Conservation (phyloP, 2,113 vertebrate species). For the Seriola rivoliana region DNA sequence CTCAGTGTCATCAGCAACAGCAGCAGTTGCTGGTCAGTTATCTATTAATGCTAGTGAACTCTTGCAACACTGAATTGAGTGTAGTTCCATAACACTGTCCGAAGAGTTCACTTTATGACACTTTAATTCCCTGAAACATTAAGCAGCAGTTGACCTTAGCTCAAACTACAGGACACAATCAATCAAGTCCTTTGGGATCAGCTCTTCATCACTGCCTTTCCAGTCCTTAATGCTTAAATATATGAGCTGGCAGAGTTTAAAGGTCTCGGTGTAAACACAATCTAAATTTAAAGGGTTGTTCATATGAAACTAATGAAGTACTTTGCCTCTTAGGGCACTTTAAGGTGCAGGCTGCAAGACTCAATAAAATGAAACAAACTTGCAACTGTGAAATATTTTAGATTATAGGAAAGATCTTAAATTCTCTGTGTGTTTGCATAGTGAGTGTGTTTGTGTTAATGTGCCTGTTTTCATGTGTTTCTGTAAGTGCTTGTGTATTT, state of each 20-base stretch:
- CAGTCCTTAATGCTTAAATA: conserved; percentile 48
- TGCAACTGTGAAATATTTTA: background rate
- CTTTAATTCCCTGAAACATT: background rate
- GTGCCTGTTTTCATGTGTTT: background rate
- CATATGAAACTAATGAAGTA: conserved; percentile 54
- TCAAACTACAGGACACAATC: conserved; percentile 14
- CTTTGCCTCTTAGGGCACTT: conserved; percentile 20
- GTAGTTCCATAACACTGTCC: background rate
- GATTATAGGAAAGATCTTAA: background rate
- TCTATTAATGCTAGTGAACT: background rate
- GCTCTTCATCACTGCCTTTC: conserved; percentile 33
- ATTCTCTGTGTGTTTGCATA: background rate
- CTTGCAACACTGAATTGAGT: background rate
- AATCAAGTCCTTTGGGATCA: conserved; percentile 28
- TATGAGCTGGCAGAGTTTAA: conserved; percentile 60
- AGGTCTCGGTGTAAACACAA: conserved; percentile 64
- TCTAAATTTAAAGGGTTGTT: conserved; percentile 76
- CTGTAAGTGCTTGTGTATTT: background rate
- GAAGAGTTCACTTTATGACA: background rate
- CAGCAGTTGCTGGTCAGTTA: background rate
- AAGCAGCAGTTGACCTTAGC: conserved; percentile 15
- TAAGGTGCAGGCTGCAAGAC: conserved; percentile 6
- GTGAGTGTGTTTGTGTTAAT: background rate
- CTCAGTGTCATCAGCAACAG: background rate
- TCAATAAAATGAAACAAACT: conserved; percentile 20